These are phyloP conservation scores for Zoanthus sociatus DNA, from an alignment of 92 coral and sea anemone genomes.

Conservation along the genomic window DNA sequence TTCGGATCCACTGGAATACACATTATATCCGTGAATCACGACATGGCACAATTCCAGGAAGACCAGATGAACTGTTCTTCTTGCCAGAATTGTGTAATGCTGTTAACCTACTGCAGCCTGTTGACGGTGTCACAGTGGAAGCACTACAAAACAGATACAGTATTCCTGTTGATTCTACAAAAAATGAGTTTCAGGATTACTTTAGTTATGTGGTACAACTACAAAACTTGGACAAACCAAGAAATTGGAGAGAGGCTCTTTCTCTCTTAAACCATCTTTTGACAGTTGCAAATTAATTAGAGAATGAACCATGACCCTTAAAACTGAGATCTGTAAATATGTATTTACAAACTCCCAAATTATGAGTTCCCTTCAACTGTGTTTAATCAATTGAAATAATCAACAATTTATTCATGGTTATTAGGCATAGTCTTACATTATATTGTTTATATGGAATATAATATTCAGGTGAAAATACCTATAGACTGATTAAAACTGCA, in stretches of 20 bases:
- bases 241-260: constrained; percentile 26
- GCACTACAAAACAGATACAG: constrained; percentile 1
- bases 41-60: constrained; percentile 21
- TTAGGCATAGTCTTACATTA: constrained; percentile 17
- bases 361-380: constrained; percentile 18
- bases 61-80: constrained; percentile 12
- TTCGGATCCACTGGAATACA: background rate
- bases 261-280: constrained; percentile 37
- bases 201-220: background rate
- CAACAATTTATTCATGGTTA: constrained; percentile 13
- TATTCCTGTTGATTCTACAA: background rate
- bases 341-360: constrained; percentile 27
- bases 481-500: constrained; percentile 29
- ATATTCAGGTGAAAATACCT: constrained; percentile 1
- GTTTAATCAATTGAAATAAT: constrained; percentile 16
- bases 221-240: background rate
- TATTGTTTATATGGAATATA: constrained; percentile 5
- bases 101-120: constrained; percentile 17
- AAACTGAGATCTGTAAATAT: no score
- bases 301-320: background rate
- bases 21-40: constrained; percentile 19
- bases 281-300: constrained; percentile 9
- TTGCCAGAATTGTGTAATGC: constrained; percentile 15
- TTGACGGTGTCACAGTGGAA: constrained; percentile 1
- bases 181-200: background rate